Evolutionary conservation across 2,113 vertebrate genomes (phyloP), one percentile per base, ranked within the genome.

Genomic region (Circaetus gallicus): DNA sequence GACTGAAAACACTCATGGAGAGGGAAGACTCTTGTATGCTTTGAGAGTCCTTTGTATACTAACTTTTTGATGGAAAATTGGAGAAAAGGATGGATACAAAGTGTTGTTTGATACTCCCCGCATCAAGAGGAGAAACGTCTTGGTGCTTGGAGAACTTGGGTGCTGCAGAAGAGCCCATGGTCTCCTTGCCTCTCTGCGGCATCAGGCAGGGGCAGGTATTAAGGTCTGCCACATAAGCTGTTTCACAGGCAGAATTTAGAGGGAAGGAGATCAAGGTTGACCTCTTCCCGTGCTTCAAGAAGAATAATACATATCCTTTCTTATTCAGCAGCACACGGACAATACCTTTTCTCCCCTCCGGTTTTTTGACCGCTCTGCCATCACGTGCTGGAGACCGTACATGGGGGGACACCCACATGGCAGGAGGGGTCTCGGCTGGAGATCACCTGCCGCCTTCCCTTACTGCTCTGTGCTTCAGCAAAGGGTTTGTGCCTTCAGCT

Each of bases 61-160:
- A 74, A 89, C 50, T 59, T 93, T 90, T 36, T 63, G n/a, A 74
- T 52, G 45, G 89, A 42, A 92, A 82, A 93, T 3, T 34, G 31
- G 42, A 86, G 80, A 80, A 63, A 62, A 47, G 71, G 29, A 52
- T 53, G 63, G 71, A 24, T 77, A 36, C 2, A 0, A 66, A 70
- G 80, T 2, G n/a, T n/a, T 73, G 42, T 22, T 12, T 38, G 28
- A 63, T 45, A 29, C 26, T 72, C 4, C 1, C 17, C 0, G 0
- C 1, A 1, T 16, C 42, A 19, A 77, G 42, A 81, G 25, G 13
- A 58, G 67, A 58, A 95, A 31, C 0, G 0, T 58, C 22, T 43
- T 0, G 0, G 50, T 17, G 50, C n/a, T 22, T 13, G 28, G 32
- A 55, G 24, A 55, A 11, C 6, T 1, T 0, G 10, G 31, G 14